These are phyloP conservation scores for Urechis unicinctus DNA, from an alignment of 2,888 invertebrate species.

Conservation along the genomic window DNA sequence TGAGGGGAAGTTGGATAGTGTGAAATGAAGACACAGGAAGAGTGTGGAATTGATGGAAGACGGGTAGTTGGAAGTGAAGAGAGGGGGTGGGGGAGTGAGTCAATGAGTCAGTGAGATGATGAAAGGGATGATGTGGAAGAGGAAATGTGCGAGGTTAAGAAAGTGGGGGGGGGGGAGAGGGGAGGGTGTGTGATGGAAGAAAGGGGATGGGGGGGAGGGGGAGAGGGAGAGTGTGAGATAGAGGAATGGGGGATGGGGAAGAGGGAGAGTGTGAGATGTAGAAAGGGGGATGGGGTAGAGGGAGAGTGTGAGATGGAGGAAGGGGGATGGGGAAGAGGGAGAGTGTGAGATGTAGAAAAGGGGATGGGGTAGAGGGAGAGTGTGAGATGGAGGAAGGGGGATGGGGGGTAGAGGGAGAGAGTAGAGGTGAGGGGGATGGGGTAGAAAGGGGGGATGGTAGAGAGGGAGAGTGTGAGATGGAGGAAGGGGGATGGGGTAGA, in stretches of 20 bases:
- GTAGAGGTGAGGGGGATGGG: background rate
- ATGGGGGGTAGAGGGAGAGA: background rate
- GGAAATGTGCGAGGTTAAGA: background rate
- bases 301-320: no score
- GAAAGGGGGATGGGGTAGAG: background rate
- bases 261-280: background rate
- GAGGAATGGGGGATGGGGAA: background rate
- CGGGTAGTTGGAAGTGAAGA: background rate
- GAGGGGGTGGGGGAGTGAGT: background rate
- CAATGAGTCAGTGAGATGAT: background rate
- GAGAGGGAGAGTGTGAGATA: background rate
- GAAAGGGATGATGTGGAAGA: background rate
- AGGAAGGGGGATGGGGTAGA: background rate
- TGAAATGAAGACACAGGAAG: no score
- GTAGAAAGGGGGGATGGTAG: no score
- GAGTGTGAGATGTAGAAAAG: background rate
- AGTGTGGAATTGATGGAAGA: background rate
- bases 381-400: no score
- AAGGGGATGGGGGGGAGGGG: background rate
- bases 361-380: no score
- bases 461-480: background rate
- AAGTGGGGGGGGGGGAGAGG: background rate
- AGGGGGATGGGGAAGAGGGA: no score
- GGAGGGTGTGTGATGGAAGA: background rate
- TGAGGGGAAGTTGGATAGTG: no score